phyloP scores from a whole-genome alignment of 2,888 invertebrate genomes.

The Drosophila lutescens region DNA sequence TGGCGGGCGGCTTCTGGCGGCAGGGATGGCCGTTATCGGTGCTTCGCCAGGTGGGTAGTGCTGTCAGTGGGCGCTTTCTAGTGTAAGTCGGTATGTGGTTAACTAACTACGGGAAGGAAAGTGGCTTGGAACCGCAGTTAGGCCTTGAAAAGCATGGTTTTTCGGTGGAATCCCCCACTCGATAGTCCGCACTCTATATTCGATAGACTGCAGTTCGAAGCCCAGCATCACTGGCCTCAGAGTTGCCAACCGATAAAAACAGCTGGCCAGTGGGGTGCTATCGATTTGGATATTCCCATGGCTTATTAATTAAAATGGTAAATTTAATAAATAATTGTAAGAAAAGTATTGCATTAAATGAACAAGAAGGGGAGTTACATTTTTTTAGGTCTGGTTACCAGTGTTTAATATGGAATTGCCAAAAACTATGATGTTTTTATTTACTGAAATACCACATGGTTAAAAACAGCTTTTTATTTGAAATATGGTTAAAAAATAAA shows the following conservation, averaged over 20 bases:
- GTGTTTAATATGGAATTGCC: no score
- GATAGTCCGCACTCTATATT: neutral
- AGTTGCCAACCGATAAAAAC: neutral
- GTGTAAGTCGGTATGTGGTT: no score
- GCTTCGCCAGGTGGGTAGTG: neutral
- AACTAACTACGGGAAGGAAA: neutral
- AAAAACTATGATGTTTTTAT: no score
- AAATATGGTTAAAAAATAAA: neutral
- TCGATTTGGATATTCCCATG: neutral
- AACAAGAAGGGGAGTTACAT: no score
- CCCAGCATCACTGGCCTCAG: neutral
- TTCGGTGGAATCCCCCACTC: neutral
- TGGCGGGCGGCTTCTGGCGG: constrained; percentile 68
- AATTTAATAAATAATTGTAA: no score
- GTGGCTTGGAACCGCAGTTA: no score
- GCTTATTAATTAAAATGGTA: no score
- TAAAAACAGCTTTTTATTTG: neutral
- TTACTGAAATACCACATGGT: no score
- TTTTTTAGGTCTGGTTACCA: no score
- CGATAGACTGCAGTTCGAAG: neutral
- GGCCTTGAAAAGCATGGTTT: neutral
- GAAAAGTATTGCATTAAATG: no score
- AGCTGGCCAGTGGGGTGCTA: neutral
- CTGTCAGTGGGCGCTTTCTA: neutral
- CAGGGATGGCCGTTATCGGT: constrained; percentile 30